phyloP scores from a whole-genome alignment of 2,888 invertebrate species.

The Cosmia pyralina region DNA sequence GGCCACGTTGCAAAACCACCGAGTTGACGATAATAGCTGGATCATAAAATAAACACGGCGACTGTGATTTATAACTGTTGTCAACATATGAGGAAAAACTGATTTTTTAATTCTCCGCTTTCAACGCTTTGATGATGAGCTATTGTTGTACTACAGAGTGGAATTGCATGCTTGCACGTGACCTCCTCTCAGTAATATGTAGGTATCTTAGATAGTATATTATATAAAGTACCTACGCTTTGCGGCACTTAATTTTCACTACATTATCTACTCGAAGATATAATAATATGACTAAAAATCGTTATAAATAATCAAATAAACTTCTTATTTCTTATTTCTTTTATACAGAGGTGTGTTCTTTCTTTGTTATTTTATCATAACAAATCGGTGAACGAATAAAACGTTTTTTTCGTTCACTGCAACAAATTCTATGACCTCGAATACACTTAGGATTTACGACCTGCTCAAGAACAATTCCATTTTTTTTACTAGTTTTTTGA shows the following conservation, averaged over 20 bases:
- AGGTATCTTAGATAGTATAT: constrained; percentile 23
- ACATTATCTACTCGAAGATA: constrained; percentile 9
- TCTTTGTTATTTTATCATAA: background rate
- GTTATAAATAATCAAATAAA: background rate
- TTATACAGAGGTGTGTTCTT: background rate
- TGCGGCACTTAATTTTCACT: constrained; percentile 10
- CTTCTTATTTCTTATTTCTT: background rate
- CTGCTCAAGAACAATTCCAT: constrained; percentile 4
- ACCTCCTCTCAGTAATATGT: constrained; percentile 40
- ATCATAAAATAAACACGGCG: constrained; percentile 87
- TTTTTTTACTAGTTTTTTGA: constrained; percentile 2
- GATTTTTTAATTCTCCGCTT: constrained; percentile 82
- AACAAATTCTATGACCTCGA: background rate
- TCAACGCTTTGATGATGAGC: constrained; percentile 84
- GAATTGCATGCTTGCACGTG: constrained; percentile 63
- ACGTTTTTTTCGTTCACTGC: too few relatives aligned
- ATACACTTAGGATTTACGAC: constrained; percentile 16
- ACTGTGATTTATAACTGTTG: constrained; percentile 85
- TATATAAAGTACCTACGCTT: constrained; percentile 25
- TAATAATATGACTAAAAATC: constrained; percentile 4
- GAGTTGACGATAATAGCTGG: constrained; percentile 87
- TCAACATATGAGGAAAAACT: constrained; percentile 84
- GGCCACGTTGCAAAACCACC: constrained; percentile 86
- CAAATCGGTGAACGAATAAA: too few relatives aligned
- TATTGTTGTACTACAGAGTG: constrained; percentile 73